Percentiles rank a stretch among this genome's conserved stretches.
These are phyloP conservation scores for Acanthiza pusilla DNA, from an alignment of 2,797 vertebrate genomes.

Conservation along the genomic window DNA sequence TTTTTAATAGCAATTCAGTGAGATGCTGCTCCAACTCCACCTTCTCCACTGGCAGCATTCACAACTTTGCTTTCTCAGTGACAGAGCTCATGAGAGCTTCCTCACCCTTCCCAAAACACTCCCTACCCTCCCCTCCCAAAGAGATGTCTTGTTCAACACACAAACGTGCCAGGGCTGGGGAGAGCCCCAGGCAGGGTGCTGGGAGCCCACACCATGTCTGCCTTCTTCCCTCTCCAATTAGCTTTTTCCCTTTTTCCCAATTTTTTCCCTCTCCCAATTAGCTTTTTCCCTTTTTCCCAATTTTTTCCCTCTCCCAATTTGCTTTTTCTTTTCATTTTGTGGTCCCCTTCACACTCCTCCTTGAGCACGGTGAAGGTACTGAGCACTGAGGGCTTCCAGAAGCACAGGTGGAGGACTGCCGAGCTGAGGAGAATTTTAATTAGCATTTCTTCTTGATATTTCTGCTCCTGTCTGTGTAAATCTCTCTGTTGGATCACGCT, in stretches of 20 bases:
- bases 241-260: not conserved
- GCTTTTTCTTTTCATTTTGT: not conserved
- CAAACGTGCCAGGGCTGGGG: not conserved
- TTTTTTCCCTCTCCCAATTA: not conserved
- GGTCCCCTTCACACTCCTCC: not conserved
- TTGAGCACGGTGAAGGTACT: not conserved
- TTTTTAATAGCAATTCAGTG: not conserved
- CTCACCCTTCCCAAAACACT: not conserved
- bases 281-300: not conserved
- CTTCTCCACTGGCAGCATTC: fast-evolving
- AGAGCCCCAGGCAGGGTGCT: not conserved
- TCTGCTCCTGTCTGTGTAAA: not conserved
- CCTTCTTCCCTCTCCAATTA: not conserved
- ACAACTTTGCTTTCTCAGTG: not conserved
- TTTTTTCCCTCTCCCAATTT: not conserved
- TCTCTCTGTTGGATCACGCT: not conserved
- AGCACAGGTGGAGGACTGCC: not conserved
- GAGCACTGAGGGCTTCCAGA: not conserved
- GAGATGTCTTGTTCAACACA: too few species aligned
- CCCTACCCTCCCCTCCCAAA: not conserved
- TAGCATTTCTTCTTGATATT: not conserved
- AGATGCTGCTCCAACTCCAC: not conserved
- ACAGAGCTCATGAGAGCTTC: fast-evolving
- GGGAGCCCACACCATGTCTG: fast-evolving
- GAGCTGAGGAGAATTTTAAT: not conserved